Evolutionary conservation across 2,113 vertebrate genomes (phyloP), one percentile per base, ranked within the genome.

Genomic region (Nansenia antarctica): DNA sequence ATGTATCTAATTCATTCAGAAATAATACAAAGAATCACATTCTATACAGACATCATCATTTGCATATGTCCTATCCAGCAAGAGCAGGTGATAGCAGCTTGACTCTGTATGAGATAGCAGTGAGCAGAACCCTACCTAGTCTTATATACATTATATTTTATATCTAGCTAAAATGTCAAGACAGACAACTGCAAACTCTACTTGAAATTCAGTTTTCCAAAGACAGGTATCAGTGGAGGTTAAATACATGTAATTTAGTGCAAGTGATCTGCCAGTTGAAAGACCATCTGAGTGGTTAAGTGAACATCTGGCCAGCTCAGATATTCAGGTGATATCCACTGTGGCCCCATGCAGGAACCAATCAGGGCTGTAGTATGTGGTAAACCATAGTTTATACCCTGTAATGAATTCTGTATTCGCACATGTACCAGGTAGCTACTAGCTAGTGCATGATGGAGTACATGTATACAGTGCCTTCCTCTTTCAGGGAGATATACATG

Each of bases 121-220:
- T 9, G 39, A 15, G 37, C n/a, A n/a, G n/a, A n/a, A 12, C 24
- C 62, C 5, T 65, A 69, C 77, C 11, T 42, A 73, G 61, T 69
- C 34, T 71, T 60, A 14, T 47, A 30, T 24, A 11, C 29, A 30
- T 82, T 57, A 31, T 49, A 37, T 30, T 31, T n/a, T 9, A 34
- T 60, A 30, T 5, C 29, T 29, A 15, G 15, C 15, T 35, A 62
- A 14, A 37, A 24, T 37, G 32, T 12, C 32, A 62, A 18, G 58
- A 9, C 6, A 3, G 7, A 62, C 31, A 29, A 49, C 6, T 49
- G 15, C n/a, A 49, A 58, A n/a, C 29, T 58, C 27, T 30, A 27
- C 29, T 5, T 30, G 29, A 58, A 58, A 58, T 31, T 26, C 6
- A 58, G n/a, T 58, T 58, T 31, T 14, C n/a, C 45, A 49, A 49